These are phyloP conservation scores for Phyllopteryx taeniolatus DNA, from an alignment of 2,113 vertebrate species.

Conservation along the genomic window DNA sequence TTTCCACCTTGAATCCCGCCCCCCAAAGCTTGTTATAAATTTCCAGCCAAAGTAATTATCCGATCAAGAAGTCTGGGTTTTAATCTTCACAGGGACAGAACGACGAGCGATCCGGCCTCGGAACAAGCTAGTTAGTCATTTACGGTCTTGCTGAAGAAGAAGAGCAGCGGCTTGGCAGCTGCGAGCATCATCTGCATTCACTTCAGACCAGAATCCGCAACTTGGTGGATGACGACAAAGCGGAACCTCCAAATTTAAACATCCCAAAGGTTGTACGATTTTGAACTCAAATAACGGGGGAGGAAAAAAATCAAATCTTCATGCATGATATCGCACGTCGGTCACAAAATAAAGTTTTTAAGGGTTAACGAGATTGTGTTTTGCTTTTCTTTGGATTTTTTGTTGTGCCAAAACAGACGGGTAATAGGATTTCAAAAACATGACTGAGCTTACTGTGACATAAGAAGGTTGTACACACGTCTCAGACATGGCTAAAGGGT, in stretches of 20 bases:
- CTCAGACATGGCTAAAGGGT: too few species aligned
- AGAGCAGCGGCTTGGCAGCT: slow-evolving; percentile 61
- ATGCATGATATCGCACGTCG: not conserved
- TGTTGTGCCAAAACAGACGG: not conserved
- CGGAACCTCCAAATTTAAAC: not conserved
- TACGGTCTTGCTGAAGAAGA: slow-evolving; percentile 52
- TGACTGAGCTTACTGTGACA: too few species aligned
- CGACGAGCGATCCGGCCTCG: slow-evolving; percentile 37
- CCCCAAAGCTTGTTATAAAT: slow-evolving; percentile 46
- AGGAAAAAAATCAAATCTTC: not conserved
- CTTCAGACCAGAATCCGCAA: slow-evolving; percentile 27
- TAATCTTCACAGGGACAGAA: slow-evolving; percentile 61
- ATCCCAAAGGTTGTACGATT: not conserved
- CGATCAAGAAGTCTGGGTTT: slow-evolving; percentile 58
- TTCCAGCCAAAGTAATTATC: slow-evolving; percentile 63
- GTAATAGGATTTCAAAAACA: too few species aligned
- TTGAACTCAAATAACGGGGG: not conserved
- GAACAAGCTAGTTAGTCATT: slow-evolving; percentile 57
- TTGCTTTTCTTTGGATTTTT: not conserved
- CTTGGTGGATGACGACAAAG: slow-evolving; percentile 3
- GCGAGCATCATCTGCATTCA: slow-evolving; percentile 49
- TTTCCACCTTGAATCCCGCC: slow-evolving; percentile 33
- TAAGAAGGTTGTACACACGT: too few species aligned
- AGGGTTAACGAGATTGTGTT: not conserved
- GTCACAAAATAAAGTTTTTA: not conserved